Evolutionary conservation across 2,113 vertebrate genomes (phyloP).

Genomic region (Ptychochromis oligacanthus): DNA sequence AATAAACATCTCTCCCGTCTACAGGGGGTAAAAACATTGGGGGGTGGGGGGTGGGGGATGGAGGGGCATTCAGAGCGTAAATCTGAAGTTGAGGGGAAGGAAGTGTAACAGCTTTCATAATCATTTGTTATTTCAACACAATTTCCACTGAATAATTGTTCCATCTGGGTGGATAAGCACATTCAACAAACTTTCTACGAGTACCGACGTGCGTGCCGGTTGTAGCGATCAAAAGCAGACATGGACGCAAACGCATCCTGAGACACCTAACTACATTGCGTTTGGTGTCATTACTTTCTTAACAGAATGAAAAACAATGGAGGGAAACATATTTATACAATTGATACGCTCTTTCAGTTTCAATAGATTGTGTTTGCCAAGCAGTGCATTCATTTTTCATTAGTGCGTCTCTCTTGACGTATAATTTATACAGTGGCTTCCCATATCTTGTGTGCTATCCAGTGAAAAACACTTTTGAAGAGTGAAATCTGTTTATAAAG

Average conservation of each 20-base stretch:
- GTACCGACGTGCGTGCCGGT: background rate
- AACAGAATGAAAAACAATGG: slow-evolving; percentile 25
- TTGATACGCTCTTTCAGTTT: slow-evolving; percentile 45
- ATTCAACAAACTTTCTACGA: slow-evolving; percentile 21
- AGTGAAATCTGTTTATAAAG: background rate
- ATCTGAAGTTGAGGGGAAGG: background rate
- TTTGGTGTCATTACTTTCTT: slow-evolving; percentile 31
- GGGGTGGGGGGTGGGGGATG: too few relatives aligned
- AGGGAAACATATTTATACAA: slow-evolving; percentile 46
- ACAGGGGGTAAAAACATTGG: too few relatives aligned
- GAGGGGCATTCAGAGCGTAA: background rate
- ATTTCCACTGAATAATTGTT: slow-evolving; percentile 57
- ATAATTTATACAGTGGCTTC: slow-evolving; percentile 27
- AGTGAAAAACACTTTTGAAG: background rate
- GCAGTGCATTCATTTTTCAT: slow-evolving; percentile 43
- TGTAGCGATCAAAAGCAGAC: background rate
- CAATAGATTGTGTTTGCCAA: slow-evolving; percentile 35
- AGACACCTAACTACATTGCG: background rate
- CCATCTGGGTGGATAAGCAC: slow-evolving; percentile 32
- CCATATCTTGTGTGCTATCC: slow-evolving; percentile 11
- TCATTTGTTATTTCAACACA: slow-evolving; percentile 67
- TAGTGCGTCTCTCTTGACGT: slow-evolving; percentile 9
- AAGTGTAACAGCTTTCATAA: slow-evolving; percentile 33
- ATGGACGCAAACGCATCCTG: background rate
- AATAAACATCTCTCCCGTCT: background rate